Evolutionary conservation across 64 coral and sea anemone species (phyloP), one percentile per base, ranked within the genome.

Genomic region (Pachyseris speciosa): DNA sequence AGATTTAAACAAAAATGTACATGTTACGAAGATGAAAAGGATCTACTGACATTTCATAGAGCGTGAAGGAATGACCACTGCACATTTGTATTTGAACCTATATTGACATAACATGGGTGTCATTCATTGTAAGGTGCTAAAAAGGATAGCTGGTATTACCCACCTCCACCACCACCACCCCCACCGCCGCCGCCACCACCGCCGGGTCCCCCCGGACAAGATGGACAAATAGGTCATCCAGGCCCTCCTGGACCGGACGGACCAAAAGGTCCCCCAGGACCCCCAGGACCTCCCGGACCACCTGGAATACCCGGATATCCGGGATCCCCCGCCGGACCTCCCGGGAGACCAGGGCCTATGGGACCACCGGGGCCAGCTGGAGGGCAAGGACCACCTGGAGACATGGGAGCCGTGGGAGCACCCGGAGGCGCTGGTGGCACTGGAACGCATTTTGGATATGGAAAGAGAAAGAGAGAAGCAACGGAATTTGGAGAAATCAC

Each of bases 251-350:
- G 96, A 78, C 92, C 89, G 10, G 93, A 98, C 29, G 96, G 96
- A 51, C 92, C 96, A 64, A 94, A 98, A 88, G 96, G 96, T 7
- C 92, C 92, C n/a, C 92, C 93, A 69, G 96, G 96, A 37, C 84
- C 85, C 30, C 93, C 93, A 2, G 93, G 93, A 51, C 93, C 83
- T 37, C 93, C 89, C 25, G 96, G 96, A 32, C 96, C 90, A 39
- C 74, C 89, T 25, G 96, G 96, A 4, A 77, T 84, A 20, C 96
- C 96, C 2, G 96, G 96, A 48, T 86, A 91, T 45, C 88, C 96
- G 15, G 96, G 92, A 37, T 65, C 79, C 24, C 93, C 94, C 49
- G 93, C 94, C 10, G 97, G 97, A 87, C 87, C 97, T 4, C 69
- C 80, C 7, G 97, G 97, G 37, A 81, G 90, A 59, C 42, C 84